Percentiles rank a stretch among this genome's conserved stretches.
Conservation (phyloP, 2,797 vertebrate species). For the Poeciliopsis turneri region DNA sequence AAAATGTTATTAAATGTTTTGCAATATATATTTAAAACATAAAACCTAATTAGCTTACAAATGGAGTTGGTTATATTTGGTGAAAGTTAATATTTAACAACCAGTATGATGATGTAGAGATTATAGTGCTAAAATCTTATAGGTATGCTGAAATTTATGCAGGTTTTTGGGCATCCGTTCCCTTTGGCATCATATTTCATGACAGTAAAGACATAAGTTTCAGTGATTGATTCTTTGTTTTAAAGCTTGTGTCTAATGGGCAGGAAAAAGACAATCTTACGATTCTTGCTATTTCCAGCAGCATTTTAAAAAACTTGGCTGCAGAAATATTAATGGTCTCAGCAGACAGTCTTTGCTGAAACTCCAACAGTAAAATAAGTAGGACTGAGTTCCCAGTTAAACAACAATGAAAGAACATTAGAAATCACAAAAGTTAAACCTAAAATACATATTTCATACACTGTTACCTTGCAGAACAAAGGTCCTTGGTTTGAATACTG, state of each 20-base stretch:
- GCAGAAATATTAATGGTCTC: constrained; percentile 22
- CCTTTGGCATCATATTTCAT: constrained; percentile 40
- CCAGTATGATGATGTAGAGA: constrained; percentile 36
- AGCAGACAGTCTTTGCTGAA: constrained; percentile 35
- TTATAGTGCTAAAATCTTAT: constrained; percentile 47
- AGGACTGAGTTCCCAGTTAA: background rate
- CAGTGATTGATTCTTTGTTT: constrained; percentile 44
- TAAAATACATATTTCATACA: background rate
- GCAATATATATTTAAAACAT: background rate
- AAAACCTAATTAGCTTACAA: background rate
- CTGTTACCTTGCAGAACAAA: background rate
- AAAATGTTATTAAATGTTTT: constrained; percentile 13
- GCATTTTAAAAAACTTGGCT: constrained; percentile 45
- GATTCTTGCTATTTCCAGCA: constrained; percentile 38
- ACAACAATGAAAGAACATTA: background rate
- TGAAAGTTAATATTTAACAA: constrained; percentile 43
- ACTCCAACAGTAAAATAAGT: constrained; percentile 5
- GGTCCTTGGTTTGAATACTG: background rate
- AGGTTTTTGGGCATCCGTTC: constrained; percentile 40
- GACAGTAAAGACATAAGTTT: constrained; percentile 45
- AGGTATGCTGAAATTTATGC: constrained; percentile 26
- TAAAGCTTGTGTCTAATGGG: constrained; percentile 24
- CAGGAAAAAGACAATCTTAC: constrained; percentile 9
- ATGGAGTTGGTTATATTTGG: background rate
- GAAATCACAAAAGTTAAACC: background rate